phyloP scores from a whole-genome alignment of 2,797 vertebrate species.

The Coilia nasus region DNA sequence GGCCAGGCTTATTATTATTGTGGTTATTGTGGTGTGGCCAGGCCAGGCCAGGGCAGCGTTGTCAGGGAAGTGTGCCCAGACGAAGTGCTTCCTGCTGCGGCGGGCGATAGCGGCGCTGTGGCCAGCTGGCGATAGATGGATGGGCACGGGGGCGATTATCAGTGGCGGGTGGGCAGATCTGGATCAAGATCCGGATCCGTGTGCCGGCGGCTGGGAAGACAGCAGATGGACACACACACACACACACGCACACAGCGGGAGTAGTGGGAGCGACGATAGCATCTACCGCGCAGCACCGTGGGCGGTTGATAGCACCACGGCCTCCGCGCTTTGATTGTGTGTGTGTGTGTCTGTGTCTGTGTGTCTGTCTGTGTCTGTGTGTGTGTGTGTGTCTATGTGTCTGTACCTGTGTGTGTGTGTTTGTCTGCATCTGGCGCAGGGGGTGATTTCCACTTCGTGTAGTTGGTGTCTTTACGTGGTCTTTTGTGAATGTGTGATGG shows the following conservation, averaged over 20 bases:
- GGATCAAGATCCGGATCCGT: slow-evolving; percentile 36
- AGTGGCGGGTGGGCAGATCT: not conserved
- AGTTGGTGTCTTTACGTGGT: not conserved
- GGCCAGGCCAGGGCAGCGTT: slow-evolving; percentile 11
- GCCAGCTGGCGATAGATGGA: slow-evolving; percentile 40
- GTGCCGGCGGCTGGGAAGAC: no score
- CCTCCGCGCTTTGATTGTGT: slow-evolving; percentile 34
- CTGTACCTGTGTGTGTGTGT: no score
- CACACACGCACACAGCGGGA: no score
- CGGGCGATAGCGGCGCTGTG: slow-evolving; percentile 42
- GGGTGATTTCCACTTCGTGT: not conserved
- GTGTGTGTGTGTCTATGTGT: not conserved
- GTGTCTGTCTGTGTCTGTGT: not conserved
- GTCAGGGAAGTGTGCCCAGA: slow-evolving; percentile 45
- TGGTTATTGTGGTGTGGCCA: no score
- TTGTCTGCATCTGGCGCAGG: no score
- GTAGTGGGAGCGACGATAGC: slow-evolving; percentile 32
- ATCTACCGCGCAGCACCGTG: slow-evolving; percentile 25
- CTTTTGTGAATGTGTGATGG: no score
- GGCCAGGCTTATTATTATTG: no score
- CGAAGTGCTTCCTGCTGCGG: slow-evolving; percentile 53
- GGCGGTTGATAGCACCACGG: slow-evolving; percentile 29
- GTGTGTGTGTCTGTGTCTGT: not conserved
- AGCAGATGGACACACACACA: no score
- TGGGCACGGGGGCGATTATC: slow-evolving; percentile 47